Base-by-base conservation (phyloP, 1,140 invertebrate species). In the Papilio xuthus region DNA sequence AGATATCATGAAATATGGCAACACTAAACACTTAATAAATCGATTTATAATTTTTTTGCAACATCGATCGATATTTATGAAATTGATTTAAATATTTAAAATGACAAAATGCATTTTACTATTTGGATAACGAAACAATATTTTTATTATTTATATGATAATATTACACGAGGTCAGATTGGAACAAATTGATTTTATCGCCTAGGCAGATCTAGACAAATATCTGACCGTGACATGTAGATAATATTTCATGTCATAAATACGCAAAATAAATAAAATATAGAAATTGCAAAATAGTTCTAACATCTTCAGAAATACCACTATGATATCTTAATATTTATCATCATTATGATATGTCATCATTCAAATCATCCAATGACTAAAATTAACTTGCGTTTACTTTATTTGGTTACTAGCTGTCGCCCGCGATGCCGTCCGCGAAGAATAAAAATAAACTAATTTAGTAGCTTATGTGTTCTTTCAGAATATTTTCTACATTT, bases 231-330 rank as follows among this genome's bases (percentile, higher is more conserved):
- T 67, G 60, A 67, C 60, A 2, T 1, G 15, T 18, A 67, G 60
- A 67, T 67, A 67, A 67, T 32, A 67, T 67, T 67, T 67, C 60
- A 67, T 28, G 6, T 67, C 13, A 67, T 63, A 26, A 63, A 63
- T 63, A 63, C 26, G 28, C 23, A 28, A 28, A 63, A 28, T 63
- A 32, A 18, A 15, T 28, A 28, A 28, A 63, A 63, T 28, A 63
- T 4, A 8, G n/a, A n/a, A 20, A 53, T 53, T 7, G 7, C 18
- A 53, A 53, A 18, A 7, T 50, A 2, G 47, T n/a, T 50, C 1
- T 47, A 2, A 47, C 44, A 47, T 47, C 4, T 32, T 32, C 13
- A 47, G 12, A 10, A 47, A 47, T 15, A 47, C 13, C 44, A 32
- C 32, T 32, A 6, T 32, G 13, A 47, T 12, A 47, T 4, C 4